Percentiles rank a stretch among this genome's conserved stretches.
These are phyloP conservation scores for Ceramica pisi DNA, from an alignment of 2,888 invertebrate species.

Conservation along the genomic window DNA sequence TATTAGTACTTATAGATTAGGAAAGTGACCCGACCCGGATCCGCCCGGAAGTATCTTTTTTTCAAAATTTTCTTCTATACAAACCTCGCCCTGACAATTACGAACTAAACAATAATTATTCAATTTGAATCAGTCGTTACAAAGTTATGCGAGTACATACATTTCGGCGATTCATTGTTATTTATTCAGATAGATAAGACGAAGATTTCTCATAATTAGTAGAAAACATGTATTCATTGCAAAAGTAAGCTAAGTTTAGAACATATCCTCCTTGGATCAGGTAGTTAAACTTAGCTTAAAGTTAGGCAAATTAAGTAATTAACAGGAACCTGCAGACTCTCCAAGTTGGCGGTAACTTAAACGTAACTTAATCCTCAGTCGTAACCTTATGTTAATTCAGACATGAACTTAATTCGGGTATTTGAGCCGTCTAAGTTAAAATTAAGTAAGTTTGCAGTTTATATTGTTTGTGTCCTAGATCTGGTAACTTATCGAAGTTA, in stretches of 20 bases:
- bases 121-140: too few species aligned
- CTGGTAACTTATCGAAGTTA: slow-evolving; percentile 6
- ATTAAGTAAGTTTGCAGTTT: slow-evolving; percentile 38
- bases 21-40: too few species aligned
- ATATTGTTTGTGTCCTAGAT: slow-evolving; percentile 36
- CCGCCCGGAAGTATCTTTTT: too few species aligned
- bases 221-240: neutral
- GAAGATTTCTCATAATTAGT: neutral
- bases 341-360: slow-evolving; percentile 56
- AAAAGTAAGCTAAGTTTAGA: slow-evolving; percentile 14
- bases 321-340: slow-evolving; percentile 52
- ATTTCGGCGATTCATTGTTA: too few species aligned
- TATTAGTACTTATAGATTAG: too few species aligned
- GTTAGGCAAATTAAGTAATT: slow-evolving; percentile 59
- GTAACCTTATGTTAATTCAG: slow-evolving; percentile 60
- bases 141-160: too few species aligned
- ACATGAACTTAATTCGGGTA: slow-evolving; percentile 46
- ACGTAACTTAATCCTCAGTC: slow-evolving; percentile 55
- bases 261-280: slow-evolving; percentile 30
- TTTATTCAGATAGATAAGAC: too few species aligned
- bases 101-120: too few species aligned
- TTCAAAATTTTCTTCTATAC: too few species aligned
- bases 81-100: too few species aligned
- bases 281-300: slow-evolving; percentile 41
- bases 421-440: slow-evolving; percentile 44